phyloP scores from a whole-genome alignment of 2,797 vertebrate species.

The Myotis findleyi region DNA sequence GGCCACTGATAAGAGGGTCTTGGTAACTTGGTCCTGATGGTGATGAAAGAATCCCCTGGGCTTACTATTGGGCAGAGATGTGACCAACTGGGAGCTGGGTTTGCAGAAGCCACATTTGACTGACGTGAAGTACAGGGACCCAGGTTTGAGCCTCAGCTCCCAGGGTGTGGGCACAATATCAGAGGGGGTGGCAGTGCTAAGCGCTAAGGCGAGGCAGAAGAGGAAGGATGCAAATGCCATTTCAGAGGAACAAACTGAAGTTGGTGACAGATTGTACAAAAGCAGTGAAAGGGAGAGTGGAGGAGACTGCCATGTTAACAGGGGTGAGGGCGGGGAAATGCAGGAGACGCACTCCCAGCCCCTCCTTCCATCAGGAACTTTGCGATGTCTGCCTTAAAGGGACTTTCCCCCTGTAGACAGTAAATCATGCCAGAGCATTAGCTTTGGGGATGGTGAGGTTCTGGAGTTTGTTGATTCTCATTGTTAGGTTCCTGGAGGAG shows the following conservation, averaged over 20 bases:
- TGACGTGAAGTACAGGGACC: not conserved
- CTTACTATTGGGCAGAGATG: not conserved
- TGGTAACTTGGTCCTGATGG: not conserved
- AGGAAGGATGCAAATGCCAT: constrained; percentile 23
- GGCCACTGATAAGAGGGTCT: not conserved
- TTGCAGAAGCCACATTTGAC: not conserved
- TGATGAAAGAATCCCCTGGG: not conserved
- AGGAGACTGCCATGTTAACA: not conserved
- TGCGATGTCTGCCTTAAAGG: not conserved
- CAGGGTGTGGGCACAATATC: not conserved
- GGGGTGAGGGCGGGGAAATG: not conserved
- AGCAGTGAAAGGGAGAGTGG: not conserved
- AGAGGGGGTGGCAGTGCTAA: not conserved
- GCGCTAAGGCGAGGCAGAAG: not conserved
- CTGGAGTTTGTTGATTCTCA: not conserved
- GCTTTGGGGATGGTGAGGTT: not conserved
- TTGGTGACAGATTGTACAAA: constrained; percentile 53
- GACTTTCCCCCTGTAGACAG: not conserved
- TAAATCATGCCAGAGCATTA: not conserved
- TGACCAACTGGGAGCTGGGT: not conserved
- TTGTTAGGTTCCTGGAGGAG: not conserved
- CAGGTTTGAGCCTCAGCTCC: not conserved
- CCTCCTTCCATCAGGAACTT: not conserved
- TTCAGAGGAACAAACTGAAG: constrained; percentile 57
- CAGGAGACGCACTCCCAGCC: not conserved